Evolutionary conservation across 1,140 invertebrate species (phyloP), one percentile per base, ranked within the genome.

Genomic region (Pemphigus obesinymphae): DNA sequence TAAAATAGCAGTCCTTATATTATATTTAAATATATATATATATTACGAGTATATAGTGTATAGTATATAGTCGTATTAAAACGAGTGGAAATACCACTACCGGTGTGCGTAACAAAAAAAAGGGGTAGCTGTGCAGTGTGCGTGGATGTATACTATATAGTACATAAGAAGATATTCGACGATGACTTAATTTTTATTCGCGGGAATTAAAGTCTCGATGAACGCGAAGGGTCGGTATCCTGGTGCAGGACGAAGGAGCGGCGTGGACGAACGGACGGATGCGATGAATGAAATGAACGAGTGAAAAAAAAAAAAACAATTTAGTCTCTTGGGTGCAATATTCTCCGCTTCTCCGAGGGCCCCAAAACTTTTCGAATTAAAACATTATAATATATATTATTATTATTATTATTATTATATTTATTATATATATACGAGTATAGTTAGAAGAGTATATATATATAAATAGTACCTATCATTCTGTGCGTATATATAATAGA

Each of bases 181-280:
- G 76, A 80, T 80, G 76, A 80, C 76, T 80, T 80, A 80, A 80
- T 80, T 80, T 80, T 80, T 80, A 80, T 80, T 45, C 76, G 55
- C 55, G 76, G 55, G 53, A 80, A 80, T 80, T 80, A 80, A 80
- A 80, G 70, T 73, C 70, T 26, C 15, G 7, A 45, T 29, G 31
- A n/a, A n/a, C n/a, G n/a, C n/a, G 34, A 23, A 61, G 75, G 75
- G 76, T 50, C 43, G 70, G n/a, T n/a, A n/a, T n/a, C n/a, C n/a
- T n/a, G n/a, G n/a, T n/a, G n/a, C n/a, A n/a, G n/a, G 43, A 31
- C 70, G 31, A 31, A 50, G 3, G 70, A 63, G 34, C 58, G 58
- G 13, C 23, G 63, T 2, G 43, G 3, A 34, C 20, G 29, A 70
- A 70, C 68, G 40, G 29, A 61, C n/a, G 20, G 26, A 43, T 37